Base-by-base conservation (phyloP, 2,797 vertebrate species). In the Pogoniulus pusillus region DNA sequence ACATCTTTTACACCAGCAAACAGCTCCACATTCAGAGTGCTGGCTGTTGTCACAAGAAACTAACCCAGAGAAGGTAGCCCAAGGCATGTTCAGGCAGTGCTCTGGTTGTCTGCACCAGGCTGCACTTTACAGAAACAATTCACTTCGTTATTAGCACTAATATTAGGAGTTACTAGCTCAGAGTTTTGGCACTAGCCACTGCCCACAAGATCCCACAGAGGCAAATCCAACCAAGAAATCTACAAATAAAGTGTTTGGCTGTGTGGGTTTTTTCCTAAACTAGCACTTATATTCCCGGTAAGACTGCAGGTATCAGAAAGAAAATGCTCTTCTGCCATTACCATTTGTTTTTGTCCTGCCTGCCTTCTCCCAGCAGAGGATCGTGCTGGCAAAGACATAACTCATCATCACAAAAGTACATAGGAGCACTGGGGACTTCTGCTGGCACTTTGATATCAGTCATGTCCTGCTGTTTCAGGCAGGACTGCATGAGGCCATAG, bases 1-100 rank as follows among this genome's bases (percentile, higher is more conserved):
- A 12, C 47, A 41, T 8, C 29, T 78, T 27, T 45, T 12, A 55
- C 12, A 11, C 6, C 1, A 45, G 60, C 0, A 0, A 17, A 37
- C 15, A 63, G 51, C 29, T 32, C 5, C 29, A 20, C 2, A 3
- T 30, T 32, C 54, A 10, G 16, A 53, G 39, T 30, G 16, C 1
- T 0, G 29, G 53, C 34, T 2, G 1, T 34, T 11, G 7, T 6
- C 57, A 34, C 30, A 10, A n/a, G 34, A 30, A 69, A 26, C 4
- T 12, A 17, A 19, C 5, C 17, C 51, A 55, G 43, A n/a, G 35
- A 32, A 16, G 14, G 20, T 1, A 24, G 58, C n/a, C 20, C 59
- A 32, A 60, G 35, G 8, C 41, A 35, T 1, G 4, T 10, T 24
- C 34, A n/a, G 18, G 9, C n/a, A 64, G 47, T 5, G 0, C 23